Conservation (phyloP, 2,797 vertebrate genomes). For the Echiichthys vipera region DNA sequence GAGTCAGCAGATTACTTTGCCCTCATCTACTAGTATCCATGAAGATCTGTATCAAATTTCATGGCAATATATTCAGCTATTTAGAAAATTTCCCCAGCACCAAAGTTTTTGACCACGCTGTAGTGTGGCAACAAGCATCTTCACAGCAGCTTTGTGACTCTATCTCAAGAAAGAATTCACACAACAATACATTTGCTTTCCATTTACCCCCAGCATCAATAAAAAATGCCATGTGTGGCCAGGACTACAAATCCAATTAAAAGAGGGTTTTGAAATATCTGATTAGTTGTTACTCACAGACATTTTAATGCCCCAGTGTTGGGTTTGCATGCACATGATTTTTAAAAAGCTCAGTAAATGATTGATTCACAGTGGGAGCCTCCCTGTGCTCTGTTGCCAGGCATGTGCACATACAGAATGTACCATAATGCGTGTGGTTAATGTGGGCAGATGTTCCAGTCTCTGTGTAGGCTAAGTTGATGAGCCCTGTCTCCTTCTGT, state of each 20-base stretch:
- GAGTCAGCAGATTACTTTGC: background rate
- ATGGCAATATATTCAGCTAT: background rate
- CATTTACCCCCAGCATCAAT: conserved; percentile 28
- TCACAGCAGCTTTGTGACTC: conserved; percentile 10
- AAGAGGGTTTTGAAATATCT: conserved; percentile 34
- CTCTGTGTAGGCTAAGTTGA: conserved; percentile 68
- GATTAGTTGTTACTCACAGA: conserved; percentile 21
- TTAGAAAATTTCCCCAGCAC: background rate
- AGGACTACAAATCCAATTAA: conserved; percentile 35
- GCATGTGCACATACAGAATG: conserved; percentile 68
- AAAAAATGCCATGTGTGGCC: conserved; percentile 26
- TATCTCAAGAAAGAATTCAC: background rate
- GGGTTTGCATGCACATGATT: conserved; percentile 46
- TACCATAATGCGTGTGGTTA: conserved; percentile 73
- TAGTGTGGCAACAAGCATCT: background rate
- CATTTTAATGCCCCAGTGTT: conserved; percentile 26
- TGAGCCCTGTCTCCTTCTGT: conserved; percentile 71
- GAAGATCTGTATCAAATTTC: background rate
- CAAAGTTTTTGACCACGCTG: background rate
- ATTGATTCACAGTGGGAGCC: conserved; percentile 63
- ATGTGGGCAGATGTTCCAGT: conserved; percentile 75
- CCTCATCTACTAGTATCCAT: background rate
- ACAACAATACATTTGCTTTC: conserved; percentile 37
- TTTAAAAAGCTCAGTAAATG: conserved; percentile 56
- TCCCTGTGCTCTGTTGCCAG: conserved; percentile 54